phyloP scores from a whole-genome alignment of 30 jellyfish, hydroid and myxozoan species.

The Aurelia sp. region DNA sequence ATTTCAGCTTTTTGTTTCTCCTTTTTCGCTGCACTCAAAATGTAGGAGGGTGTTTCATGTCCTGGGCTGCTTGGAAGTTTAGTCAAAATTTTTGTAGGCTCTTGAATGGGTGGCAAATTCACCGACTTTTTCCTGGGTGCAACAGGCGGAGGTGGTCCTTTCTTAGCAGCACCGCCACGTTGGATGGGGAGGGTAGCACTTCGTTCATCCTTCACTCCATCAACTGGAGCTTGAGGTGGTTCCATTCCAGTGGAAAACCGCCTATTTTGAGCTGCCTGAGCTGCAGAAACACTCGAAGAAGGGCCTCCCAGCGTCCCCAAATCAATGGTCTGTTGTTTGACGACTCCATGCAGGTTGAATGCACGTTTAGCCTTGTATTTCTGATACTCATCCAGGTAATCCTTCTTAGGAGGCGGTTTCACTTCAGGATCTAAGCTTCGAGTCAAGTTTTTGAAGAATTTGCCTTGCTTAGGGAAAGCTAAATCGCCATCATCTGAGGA shows the following conservation, averaged over 20 bases:
- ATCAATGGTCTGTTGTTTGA: slow-evolving; percentile 69
- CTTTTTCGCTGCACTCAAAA: slow-evolving; percentile 62
- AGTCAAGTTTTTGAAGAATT: slow-evolving; percentile 40
- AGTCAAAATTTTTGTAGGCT: slow-evolving; percentile 5
- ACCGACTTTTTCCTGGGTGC: slow-evolving; percentile 74
- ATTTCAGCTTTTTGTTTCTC: slow-evolving; percentile 58
- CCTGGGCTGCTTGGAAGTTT: slow-evolving; percentile 18
- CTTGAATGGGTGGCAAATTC: slow-evolving; percentile 42
- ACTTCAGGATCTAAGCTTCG: slow-evolving; percentile 62
- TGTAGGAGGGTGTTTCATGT: slow-evolving; percentile 60
- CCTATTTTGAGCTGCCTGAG: slow-evolving; percentile 23
- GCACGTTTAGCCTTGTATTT: slow-evolving; percentile 70
- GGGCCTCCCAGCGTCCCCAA: slow-evolving; percentile 37
- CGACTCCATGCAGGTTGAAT: slow-evolving; percentile 59
- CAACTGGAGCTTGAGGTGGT: slow-evolving; percentile 20
- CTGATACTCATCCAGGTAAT: slow-evolving; percentile 50
- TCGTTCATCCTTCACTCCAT: slow-evolving; percentile 6
- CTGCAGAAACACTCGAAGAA: slow-evolving; percentile 29
- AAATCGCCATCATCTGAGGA: slow-evolving; percentile 73
- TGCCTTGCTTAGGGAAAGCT: slow-evolving; percentile 37
- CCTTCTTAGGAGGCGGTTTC: slow-evolving; percentile 58
- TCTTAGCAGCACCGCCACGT: not conserved
- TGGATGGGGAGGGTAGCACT: slow-evolving; percentile 37
- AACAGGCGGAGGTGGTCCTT: slow-evolving; percentile 81
- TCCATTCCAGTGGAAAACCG: slow-evolving; percentile 57